Evolutionary conservation across 2,113 vertebrate genomes (phyloP).

Genomic region (Notarius lentiginosus): DNA sequence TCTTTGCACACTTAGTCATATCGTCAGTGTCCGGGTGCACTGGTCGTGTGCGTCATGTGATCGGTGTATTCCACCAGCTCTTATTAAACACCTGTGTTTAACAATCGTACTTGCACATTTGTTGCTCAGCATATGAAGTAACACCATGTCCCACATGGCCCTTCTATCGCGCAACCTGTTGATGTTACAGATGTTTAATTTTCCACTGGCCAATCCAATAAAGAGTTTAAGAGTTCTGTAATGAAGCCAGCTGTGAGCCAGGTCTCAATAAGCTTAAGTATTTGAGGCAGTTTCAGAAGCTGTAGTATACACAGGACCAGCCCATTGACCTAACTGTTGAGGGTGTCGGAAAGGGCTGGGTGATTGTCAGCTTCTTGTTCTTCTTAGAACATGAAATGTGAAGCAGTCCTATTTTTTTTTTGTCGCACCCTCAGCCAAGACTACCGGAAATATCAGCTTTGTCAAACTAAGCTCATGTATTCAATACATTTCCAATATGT

Average conservation of each 20-base stretch:
- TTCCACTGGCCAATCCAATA: not conserved
- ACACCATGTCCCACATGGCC: not conserved
- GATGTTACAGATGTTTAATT: not conserved
- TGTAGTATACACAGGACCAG: not conserved
- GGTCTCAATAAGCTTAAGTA: not conserved
- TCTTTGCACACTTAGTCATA: slow-evolving; percentile 5
- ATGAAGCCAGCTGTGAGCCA: not conserved
- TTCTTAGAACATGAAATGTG: not conserved
- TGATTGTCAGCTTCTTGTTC: slow-evolving; percentile 28
- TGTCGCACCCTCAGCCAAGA: not conserved
- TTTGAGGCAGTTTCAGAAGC: not conserved
- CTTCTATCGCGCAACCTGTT: not conserved
- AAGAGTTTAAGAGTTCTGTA: slow-evolving; percentile 1
- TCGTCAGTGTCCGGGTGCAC: not conserved
- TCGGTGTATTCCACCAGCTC: not conserved
- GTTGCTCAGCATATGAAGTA: not conserved
- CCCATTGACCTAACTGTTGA: not conserved
- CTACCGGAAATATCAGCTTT: not conserved
- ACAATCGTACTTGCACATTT: not conserved
- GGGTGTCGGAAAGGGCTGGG: not conserved
- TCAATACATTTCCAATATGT: not conserved
- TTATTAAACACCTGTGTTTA: not conserved
- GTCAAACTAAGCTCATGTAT: not conserved
- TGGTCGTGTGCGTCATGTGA: not conserved
- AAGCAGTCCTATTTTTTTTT: not conserved